These are phyloP conservation scores for Pristis pectinata DNA, from an alignment of 2,797 vertebrate genomes.

Conservation along the genomic window DNA sequence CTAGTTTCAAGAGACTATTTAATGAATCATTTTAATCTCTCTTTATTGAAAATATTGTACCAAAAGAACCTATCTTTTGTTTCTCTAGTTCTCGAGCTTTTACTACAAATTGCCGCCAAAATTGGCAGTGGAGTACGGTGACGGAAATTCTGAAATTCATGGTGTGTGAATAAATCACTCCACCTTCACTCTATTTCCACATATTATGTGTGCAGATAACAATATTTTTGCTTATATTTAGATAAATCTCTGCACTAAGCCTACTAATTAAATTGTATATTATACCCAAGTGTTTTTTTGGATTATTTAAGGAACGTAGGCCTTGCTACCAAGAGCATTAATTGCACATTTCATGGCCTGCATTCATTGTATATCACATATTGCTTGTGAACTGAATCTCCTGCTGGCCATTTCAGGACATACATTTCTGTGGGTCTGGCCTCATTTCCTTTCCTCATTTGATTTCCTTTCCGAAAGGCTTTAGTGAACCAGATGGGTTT, in stretches of 20 bases:
- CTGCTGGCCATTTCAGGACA: no score
- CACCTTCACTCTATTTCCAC: not conserved
- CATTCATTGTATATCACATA: no score
- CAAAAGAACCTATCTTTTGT: not conserved
- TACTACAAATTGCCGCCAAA: not conserved
- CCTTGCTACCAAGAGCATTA: no score
- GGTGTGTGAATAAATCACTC: not conserved
- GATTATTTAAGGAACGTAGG: no score
- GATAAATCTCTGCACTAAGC: not conserved
- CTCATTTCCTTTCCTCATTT: no score
- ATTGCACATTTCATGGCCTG: no score
- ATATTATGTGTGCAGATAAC: not conserved
- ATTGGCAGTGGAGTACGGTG: not conserved
- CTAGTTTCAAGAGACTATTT: not conserved
- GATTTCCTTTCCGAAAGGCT: no score
- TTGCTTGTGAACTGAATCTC: no score
- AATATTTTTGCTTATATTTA: not conserved
- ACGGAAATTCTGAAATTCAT: not conserved
- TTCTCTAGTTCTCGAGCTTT: not conserved
- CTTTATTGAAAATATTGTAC: constrained; percentile 2
- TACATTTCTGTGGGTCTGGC: no score
- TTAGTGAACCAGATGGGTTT: no score
- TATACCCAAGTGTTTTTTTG: not conserved
- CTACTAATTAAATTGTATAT: not conserved
- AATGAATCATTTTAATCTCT: not conserved